These are phyloP conservation scores for Eupelmus urozonus DNA, from an alignment of 2,888 invertebrate species.

Conservation along the genomic window DNA sequence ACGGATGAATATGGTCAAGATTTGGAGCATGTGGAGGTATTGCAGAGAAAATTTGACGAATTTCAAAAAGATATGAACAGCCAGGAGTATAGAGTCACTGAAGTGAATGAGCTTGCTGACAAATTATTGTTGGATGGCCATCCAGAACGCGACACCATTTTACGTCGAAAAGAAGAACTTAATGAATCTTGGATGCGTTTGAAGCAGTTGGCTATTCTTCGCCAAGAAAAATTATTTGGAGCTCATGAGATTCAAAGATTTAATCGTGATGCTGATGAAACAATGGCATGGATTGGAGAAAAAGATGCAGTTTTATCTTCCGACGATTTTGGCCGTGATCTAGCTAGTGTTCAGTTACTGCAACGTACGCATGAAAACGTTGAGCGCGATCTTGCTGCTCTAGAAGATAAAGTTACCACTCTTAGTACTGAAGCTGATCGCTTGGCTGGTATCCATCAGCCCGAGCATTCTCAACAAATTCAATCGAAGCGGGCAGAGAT, in stretches of 20 bases:
- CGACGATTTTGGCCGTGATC: conserved; percentile 97
- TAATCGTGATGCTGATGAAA: conserved; percentile 99
- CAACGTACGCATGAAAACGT: conserved; percentile 98
- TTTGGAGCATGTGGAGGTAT: conserved; percentile 98
- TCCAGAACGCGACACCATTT: conserved; percentile 88
- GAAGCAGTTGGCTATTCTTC: conserved; percentile 94
- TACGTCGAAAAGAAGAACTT: conserved; percentile 86
- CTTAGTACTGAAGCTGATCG: conserved; percentile 95
- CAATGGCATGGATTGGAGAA: conserved; percentile 99
- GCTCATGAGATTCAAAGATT: conserved; percentile 99
- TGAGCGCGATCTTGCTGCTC: conserved; percentile 96
- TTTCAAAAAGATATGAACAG: conserved; percentile 99
- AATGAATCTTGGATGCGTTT: conserved; percentile 98
- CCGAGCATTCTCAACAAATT: conserved; percentile 95
- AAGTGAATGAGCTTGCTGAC: conserved; percentile 97
- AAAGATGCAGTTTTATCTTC: conserved; percentile 97
- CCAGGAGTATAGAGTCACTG: conserved; percentile 96
- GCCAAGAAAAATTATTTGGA: conserved; percentile 98
- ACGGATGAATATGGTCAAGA: conserved; percentile 99
- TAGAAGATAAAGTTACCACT: conserved; percentile 96
- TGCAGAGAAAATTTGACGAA: conserved; percentile 99
- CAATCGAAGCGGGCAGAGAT: conserved; percentile 95
- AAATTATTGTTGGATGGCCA: conserved; percentile 95
- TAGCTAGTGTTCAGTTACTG: conserved; percentile 97
- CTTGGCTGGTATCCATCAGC: conserved; percentile 91